Base-by-base conservation (phyloP, 1,140 invertebrate genomes). In the Drosophila melanica region DNA sequence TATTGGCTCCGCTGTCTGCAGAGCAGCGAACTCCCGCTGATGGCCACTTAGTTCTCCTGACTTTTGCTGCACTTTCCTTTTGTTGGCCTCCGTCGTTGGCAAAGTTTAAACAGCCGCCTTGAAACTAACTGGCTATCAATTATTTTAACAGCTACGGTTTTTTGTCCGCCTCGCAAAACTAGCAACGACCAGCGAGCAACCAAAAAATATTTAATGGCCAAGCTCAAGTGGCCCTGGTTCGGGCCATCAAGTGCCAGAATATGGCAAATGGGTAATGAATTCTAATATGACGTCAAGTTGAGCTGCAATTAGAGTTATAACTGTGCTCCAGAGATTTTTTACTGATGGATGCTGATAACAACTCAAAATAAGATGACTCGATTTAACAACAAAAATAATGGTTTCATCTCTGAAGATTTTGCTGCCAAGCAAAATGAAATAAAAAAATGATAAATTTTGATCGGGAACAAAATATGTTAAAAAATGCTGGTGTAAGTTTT, bases 101-200 rank as follows among this genome's bases (percentile, higher is more conserved):
- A 67, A 78, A 85, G 81, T 81, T 85, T 77, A 85, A 86, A 81
- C 62, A 71, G 81, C 81, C 77, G 74, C 75, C 81, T 73, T 54
- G 81, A 57, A 86, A 78, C 77, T 74, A 82, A 77, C 81, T 74
- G 84, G 82, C 82, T 72, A 87, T 87, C 82, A 87, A 87, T 87
- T 87, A 87, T 87, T 89, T 87, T 89, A 87, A 87, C 82, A 89
- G 86, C 81, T 81, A 68, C 81, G 47, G 63, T 64, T 79, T 77
- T 62, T 54, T 42, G 1, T 41, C 5, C 14, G 35, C 67, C 45
- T 48, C 33, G 9, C 33, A 35, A 35, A 3, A 48, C 20, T 16
- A 14, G 16, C 20, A 23, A 16, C 47, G 39, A 67, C 7, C 37
- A 3, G 48, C 20, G n/a, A 14, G 18, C 20, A 27, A 62, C 58